A percentile compares a stretch with the other conserved stretches of the same genome.
Conservation (phyloP, 2,797 vertebrate genomes). For the Hybognathus amarus region DNA sequence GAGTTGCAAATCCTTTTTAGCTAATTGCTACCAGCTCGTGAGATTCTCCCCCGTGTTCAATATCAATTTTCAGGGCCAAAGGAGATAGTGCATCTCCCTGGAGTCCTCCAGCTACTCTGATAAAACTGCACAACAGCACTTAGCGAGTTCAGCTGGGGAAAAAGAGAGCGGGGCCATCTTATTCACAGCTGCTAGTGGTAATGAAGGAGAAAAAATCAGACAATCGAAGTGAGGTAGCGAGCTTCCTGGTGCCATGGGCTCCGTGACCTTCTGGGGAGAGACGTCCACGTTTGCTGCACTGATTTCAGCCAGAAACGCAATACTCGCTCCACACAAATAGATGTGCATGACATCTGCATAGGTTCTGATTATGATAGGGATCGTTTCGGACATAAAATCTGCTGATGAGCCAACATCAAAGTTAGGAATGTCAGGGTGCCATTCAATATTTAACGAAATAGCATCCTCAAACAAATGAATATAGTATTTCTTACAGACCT, state of each 20-base stretch:
- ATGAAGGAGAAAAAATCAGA: conserved; percentile 75
- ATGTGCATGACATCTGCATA: background rate
- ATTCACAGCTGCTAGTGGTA: conserved; percentile 80
- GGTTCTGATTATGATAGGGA: background rate
- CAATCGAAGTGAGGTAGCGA: conserved; percentile 78
- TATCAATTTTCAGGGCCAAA: conserved; percentile 99
- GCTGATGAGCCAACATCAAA: background rate
- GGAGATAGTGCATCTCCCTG: conserved; percentile 89
- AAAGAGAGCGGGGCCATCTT: conserved; percentile 54
- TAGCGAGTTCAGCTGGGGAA: conserved; percentile 84
- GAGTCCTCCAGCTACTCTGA: conserved; percentile 86
- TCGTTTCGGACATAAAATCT: background rate
- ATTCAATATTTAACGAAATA: background rate
- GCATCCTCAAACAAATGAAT: background rate
- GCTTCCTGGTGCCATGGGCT: conserved; percentile 75
- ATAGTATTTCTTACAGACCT: background rate
- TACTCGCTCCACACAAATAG: background rate
- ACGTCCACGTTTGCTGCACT: conserved; percentile 13
- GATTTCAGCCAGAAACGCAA: conserved; percentile 19
- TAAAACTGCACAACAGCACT: conserved; percentile 93
- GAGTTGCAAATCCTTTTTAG: conserved; percentile 98
- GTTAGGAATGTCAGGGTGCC: background rate
- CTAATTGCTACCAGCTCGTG: conserved; percentile 99
- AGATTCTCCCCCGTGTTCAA: conserved; percentile 95
- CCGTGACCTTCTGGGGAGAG: conserved; percentile 80